A percentile compares a stretch with the other conserved stretches of the same genome.
Evolutionary conservation across 2,888 invertebrate species (phyloP).

Genomic region (Calliphora vomitoria): DNA sequence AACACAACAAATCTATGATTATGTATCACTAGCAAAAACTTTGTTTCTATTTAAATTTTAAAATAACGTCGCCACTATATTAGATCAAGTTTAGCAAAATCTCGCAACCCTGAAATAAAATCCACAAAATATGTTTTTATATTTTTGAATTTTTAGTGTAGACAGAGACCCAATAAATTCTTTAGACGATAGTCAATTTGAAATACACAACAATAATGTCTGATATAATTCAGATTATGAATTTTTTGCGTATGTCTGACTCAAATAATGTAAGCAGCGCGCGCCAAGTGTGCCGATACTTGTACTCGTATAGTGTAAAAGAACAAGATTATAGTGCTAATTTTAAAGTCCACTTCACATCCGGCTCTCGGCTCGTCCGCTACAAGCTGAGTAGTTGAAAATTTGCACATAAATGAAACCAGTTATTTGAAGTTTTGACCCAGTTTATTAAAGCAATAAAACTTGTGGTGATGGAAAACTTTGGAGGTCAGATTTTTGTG

Average conservation of each 20-base stretch:
- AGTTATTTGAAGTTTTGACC: slow-evolving; percentile 24
- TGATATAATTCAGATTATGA: not conserved
- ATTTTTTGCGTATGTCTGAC: not conserved
- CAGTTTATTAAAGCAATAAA: not conserved
- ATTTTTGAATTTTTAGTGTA: not conserved
- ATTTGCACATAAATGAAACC: slow-evolving; percentile 14
- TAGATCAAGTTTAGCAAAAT: too few species aligned
- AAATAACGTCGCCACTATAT: too few species aligned
- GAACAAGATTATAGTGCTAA: slow-evolving; percentile 1
- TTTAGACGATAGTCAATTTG: not conserved
- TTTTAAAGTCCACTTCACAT: slow-evolving; percentile 8
- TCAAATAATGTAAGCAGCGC: not conserved
- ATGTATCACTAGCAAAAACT: too few species aligned
- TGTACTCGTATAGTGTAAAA: not conserved
- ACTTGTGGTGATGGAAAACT: slow-evolving; percentile 11
- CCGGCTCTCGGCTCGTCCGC: slow-evolving; percentile 7
- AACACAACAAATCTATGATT: too few species aligned
- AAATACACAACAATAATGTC: not conserved
- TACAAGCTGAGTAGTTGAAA: not conserved
- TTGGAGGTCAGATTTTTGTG: slow-evolving; percentile 8
- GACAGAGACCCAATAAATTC: not conserved
- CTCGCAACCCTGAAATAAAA: too few species aligned
- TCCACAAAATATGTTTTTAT: too few species aligned
- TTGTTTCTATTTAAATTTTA: too few species aligned
- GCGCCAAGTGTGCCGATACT: not conserved